These are phyloP conservation scores for Rhinolophus ferrumequinum DNA, from an alignment of 2,113 vertebrate genomes.

Conservation along the genomic window DNA sequence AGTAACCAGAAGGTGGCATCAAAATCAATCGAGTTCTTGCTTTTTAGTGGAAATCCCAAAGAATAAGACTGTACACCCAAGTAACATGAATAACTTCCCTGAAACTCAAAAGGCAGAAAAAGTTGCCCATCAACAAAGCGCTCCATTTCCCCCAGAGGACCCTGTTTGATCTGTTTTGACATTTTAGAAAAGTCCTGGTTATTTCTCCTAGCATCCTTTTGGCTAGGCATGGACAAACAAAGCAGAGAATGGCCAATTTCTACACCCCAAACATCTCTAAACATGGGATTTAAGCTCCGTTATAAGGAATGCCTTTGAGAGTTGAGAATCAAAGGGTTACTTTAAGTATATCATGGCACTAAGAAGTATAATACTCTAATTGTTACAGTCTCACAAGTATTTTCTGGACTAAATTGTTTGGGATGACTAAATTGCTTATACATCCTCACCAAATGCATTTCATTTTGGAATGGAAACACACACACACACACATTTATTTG, in stretches of 20 bases:
- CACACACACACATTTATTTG: background rate
- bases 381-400: background rate
- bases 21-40: slow-evolving; percentile 75
- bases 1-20: slow-evolving; percentile 84
- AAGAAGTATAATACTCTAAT: background rate
- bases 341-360: background rate
- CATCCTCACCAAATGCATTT: background rate
- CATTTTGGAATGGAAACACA: background rate
- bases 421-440: background rate
- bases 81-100: background rate
- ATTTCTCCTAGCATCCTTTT: background rate
- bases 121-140: background rate
- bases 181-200: slow-evolving; percentile 19
- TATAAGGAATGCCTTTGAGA: background rate
- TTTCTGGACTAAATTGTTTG: background rate
- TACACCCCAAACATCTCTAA: background rate
- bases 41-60: slow-evolving; percentile 11
- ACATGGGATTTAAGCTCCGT: background rate
- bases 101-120: slow-evolving; percentile 22
- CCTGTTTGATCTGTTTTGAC: background rate
- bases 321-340: background rate
- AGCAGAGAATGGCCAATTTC: background rate
- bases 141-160: background rate
- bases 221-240: background rate
- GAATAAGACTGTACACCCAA: background rate